These are phyloP conservation scores for Unio delphinus DNA, from an alignment of 2,888 invertebrate genomes.

Conservation along the genomic window DNA sequence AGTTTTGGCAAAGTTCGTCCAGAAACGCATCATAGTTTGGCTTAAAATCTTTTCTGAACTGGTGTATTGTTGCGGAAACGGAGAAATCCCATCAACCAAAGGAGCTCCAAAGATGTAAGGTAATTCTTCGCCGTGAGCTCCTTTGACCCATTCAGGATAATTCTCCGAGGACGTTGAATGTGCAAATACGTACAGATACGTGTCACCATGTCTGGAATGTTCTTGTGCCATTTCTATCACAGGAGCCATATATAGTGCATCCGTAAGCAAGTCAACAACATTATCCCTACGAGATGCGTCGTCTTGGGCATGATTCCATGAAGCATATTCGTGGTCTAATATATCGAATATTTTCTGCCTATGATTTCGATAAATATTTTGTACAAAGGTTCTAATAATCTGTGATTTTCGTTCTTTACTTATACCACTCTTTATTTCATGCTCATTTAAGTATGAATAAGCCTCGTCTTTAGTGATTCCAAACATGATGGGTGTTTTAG, in stretches of 20 bases:
- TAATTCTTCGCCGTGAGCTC: conserved; percentile 65
- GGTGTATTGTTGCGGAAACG: conserved; percentile 60
- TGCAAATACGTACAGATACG: conserved; percentile 69
- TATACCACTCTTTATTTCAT: conserved; percentile 89
- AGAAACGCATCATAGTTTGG: conserved; percentile 67
- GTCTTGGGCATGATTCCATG: conserved; percentile 81
- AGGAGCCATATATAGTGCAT: conserved; percentile 88
- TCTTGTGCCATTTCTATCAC: conserved; percentile 90
- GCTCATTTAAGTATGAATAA: conserved; percentile 90
- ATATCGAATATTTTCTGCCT: conserved; percentile 94
- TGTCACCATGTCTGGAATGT: conserved; percentile 81
- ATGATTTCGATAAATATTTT: conserved; percentile 94
- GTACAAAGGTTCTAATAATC: conserved; percentile 86
- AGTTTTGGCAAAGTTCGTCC: conserved; percentile 69
- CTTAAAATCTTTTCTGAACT: conserved; percentile 61
- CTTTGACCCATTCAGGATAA: conserved; percentile 53
- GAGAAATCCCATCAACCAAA: conserved; percentile 63
- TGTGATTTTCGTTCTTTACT: conserved; percentile 91
- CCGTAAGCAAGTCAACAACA: conserved; percentile 88
- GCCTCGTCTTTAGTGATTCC: conserved; percentile 75
- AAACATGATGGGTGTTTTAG: conserved; percentile 61
- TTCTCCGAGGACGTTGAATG: conserved; percentile 93
- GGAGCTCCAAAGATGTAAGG: conserved; percentile 70
- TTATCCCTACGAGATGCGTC: conserved; percentile 88
- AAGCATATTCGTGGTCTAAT: conserved; percentile 95